Evolutionary conservation across 2,113 vertebrate genomes (phyloP).

Genomic region (Callipepla californica): DNA sequence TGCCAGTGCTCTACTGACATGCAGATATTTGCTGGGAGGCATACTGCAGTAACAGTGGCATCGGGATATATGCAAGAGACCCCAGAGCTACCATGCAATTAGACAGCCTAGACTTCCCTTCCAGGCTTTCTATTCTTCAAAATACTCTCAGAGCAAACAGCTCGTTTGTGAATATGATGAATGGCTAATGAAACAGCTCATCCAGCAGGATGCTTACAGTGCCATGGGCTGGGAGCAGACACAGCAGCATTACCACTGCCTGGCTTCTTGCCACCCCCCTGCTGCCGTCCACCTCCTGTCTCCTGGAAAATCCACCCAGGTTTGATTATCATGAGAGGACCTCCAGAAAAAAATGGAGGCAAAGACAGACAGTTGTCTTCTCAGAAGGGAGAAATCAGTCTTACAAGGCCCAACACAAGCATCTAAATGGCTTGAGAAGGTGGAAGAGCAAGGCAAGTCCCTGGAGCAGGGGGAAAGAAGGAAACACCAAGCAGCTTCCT

Average conservation of each 20-base stretch:
- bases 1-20: not conserved
- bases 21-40: not conserved
- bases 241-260: not conserved
- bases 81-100: not conserved
- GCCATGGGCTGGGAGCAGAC: not conserved
- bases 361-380: not conserved
- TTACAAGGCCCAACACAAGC: not conserved
- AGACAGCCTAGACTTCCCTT: not conserved
- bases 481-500: not conserved
- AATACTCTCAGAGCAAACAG: not conserved
- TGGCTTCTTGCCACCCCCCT: constrained; percentile 24
- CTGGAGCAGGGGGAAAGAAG: not conserved
- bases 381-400: not conserved
- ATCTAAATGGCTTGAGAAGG: not conserved
- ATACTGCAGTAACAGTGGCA: not conserved
- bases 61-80: fast-evolving
- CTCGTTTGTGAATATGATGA: not conserved
- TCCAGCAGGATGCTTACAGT: not conserved
- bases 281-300: constrained; percentile 27
- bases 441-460: not conserved
- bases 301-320: not conserved
- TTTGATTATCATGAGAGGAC: not conserved
- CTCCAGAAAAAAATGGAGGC: not conserved
- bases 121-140: not conserved
- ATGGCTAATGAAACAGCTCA: not conserved